These are phyloP conservation scores for Mormyrus hasselquistii DNA, from an alignment of 2,797 vertebrate genomes.

Conservation along the genomic window DNA sequence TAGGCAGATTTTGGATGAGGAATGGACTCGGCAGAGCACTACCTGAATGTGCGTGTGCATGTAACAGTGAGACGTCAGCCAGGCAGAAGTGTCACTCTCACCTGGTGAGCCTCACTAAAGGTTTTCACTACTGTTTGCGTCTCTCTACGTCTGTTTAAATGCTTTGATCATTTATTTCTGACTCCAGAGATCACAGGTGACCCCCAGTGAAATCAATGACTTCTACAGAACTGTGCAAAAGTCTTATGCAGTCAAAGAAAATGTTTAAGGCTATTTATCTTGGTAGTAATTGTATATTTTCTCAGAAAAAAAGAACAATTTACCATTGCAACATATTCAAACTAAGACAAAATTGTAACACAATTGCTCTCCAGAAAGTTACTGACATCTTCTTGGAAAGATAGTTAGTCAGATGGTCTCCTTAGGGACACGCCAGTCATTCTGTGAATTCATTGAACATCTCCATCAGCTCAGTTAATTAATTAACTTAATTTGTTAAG, in stretches of 20 bases:
- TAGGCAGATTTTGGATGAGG: neutral
- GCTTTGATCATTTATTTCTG: neutral
- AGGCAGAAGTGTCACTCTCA: neutral
- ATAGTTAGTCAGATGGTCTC: neutral
- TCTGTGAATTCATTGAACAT: neutral
- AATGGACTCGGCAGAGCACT: neutral
- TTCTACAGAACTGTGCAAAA: neutral
- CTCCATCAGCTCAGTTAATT: neutral
- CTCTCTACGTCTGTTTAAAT: neutral
- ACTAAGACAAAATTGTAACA: neutral
- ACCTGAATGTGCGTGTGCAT: neutral
- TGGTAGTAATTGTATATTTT: neutral
- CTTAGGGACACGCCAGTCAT: neutral
- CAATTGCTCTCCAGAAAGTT: neutral
- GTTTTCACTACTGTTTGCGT: neutral
- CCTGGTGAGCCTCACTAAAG: neutral
- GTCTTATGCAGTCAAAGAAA: neutral
- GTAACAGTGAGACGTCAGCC: neutral
- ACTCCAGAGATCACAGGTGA: neutral
- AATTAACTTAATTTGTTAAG: neutral
- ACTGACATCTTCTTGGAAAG: neutral
- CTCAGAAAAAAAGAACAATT: neutral
- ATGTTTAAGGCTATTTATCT: neutral
- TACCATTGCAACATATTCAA: neutral
- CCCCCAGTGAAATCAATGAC: neutral